A percentile compares a stretch with the other conserved stretches of the same genome.
These are phyloP conservation scores for Mastacembelus armatus DNA, from an alignment of 2,797 vertebrate species.

Conservation along the genomic window DNA sequence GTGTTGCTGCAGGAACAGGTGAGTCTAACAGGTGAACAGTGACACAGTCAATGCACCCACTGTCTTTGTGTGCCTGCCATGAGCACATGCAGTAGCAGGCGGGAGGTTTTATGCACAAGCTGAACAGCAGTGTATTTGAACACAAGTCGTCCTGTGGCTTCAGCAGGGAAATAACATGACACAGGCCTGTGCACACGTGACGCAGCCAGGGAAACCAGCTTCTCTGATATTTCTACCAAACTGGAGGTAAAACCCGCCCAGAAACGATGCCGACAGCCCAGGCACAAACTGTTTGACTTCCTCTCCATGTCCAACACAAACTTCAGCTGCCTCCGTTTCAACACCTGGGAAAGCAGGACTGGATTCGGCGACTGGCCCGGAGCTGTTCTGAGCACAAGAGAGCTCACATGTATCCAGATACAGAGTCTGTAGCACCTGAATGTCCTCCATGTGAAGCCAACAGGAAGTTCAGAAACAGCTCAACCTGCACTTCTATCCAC, in stretches of 20 bases:
- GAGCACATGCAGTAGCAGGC: neutral
- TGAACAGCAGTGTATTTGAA: neutral
- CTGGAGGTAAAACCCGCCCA: constrained; percentile 20
- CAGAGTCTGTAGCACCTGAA: neutral
- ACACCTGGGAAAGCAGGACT: neutral
- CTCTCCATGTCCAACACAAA: neutral
- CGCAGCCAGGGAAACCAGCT: constrained; percentile 4
- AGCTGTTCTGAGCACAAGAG: neutral
- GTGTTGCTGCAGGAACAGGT: no score
- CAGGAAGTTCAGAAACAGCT: neutral
- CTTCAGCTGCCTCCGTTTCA: neutral
- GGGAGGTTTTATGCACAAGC: constrained; percentile 4
- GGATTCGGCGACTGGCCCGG: neutral
- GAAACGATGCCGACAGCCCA: constrained; percentile 14
- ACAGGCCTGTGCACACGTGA: constrained; percentile 18
- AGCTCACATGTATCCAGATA: neutral
- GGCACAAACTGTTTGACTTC: neutral
- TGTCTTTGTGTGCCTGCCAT: constrained; percentile 9
- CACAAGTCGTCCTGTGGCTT: neutral
- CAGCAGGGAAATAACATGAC: neutral
- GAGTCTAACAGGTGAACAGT: constrained; percentile 31
- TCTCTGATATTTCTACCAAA: constrained; percentile 21
- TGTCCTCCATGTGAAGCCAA: neutral
- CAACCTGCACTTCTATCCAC: neutral
- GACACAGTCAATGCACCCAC: neutral